Conservation (phyloP, 2,797 vertebrate genomes). For the Podarcis lilfordi region DNA sequence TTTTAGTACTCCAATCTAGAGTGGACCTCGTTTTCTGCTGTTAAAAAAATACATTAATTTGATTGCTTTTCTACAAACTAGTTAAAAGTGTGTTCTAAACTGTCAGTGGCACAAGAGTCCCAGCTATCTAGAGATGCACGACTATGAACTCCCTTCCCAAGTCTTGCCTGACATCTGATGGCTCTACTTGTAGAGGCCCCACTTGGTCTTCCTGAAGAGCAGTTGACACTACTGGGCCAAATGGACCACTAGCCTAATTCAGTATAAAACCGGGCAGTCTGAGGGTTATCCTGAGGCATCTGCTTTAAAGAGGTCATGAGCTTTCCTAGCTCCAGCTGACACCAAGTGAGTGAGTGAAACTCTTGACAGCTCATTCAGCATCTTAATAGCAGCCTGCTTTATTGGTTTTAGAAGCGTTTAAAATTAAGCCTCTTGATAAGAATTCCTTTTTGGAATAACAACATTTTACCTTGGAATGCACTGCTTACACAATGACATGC, state of each 20-base stretch:
- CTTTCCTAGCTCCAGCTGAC: not conserved
- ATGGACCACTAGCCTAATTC: not conserved
- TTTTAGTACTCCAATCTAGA: not conserved
- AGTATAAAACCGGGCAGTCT: not conserved
- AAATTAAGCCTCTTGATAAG: conserved; percentile 1
- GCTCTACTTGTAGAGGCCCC: not conserved
- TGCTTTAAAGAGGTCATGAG: not conserved
- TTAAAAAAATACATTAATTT: not conserved
- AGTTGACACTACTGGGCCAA: not conserved
- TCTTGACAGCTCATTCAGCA: not conserved
- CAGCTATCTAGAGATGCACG: not conserved
- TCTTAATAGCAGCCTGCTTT: not conserved
- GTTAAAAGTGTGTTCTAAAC: not conserved
- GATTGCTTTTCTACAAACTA: not conserved
- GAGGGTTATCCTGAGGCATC: not conserved
- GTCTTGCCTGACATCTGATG: not conserved
- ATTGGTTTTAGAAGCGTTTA: not conserved
- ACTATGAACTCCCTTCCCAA: not conserved
- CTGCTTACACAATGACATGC: not conserved
- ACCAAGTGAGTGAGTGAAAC: not conserved
- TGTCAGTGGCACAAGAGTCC: not conserved
- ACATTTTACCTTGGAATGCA: conserved; percentile 7
- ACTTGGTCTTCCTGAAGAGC: not conserved
- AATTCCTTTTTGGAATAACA: not conserved
- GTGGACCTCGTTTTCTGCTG: not conserved